Evolutionary conservation across 92 coral and sea anemone species (phyloP).

Genomic region (Scolanthus callimorphus): DNA sequence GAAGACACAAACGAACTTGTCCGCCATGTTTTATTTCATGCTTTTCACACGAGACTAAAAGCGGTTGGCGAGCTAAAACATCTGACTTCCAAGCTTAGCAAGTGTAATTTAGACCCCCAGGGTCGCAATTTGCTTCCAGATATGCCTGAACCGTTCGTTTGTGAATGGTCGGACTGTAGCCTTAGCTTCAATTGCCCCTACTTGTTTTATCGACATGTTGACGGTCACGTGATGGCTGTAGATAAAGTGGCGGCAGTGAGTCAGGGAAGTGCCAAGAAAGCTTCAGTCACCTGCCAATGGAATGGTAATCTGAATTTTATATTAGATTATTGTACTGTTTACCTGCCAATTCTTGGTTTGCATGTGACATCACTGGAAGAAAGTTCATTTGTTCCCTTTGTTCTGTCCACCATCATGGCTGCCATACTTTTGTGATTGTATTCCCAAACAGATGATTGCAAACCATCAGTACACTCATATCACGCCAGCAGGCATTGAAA

Average conservation of each 20-base stretch:
- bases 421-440: too few species aligned
- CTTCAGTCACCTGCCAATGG: conserved; percentile 76
- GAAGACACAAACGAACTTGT: conserved; percentile 70
- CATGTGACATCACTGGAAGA: too few species aligned
- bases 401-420: too few species aligned
- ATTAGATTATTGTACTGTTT: too few species aligned
- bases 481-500: too few species aligned
- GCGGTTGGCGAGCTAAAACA: conserved; percentile 62
- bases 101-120: conserved; percentile 74
- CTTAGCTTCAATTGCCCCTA: conserved; percentile 72
- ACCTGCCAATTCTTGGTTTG: too few species aligned
- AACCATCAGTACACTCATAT: too few species aligned
- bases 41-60: conserved; percentile 81
- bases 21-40: conserved; percentile 95
- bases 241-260: conserved; percentile 18
- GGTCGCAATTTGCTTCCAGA: conserved; percentile 89
- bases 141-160: conserved; percentile 70
- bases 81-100: conserved; percentile 42
- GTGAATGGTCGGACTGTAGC: conserved; percentile 84
- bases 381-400: too few species aligned
- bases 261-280: conserved; percentile 1
- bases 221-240: conserved; percentile 72
- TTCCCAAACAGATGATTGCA: too few species aligned
- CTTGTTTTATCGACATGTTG: conserved; percentile 81
- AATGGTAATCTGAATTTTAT: conserved; percentile 55